Conservation (phyloP, 2,113 vertebrate species). For the Oceanites oceanicus region DNA sequence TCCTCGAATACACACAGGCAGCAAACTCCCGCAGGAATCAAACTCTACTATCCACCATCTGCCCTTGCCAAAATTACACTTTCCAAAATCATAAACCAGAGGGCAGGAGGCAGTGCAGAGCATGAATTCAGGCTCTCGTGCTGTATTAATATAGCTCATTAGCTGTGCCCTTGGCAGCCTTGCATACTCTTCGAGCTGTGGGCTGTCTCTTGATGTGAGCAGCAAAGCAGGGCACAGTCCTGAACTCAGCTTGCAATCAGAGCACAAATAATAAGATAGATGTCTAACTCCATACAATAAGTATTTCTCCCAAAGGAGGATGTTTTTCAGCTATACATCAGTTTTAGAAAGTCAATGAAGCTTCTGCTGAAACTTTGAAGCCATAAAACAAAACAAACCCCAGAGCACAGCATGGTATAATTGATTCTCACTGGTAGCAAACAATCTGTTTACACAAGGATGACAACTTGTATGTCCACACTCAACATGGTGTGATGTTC, state of each 20-base stretch:
- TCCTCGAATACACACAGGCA: neutral
- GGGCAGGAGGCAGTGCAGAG: neutral
- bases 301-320: neutral
- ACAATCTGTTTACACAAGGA: neutral
- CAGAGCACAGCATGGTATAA: neutral
- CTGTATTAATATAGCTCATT: neutral
- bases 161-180: neutral
- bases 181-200: fast-evolving
- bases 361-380: neutral
- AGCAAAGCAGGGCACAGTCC: neutral
- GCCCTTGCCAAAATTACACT: neutral
- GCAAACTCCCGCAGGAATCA: neutral
- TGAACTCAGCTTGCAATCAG: neutral
- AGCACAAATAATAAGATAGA: neutral
- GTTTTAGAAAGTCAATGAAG: neutral
- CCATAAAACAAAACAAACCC: neutral
- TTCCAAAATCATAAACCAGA: neutral
- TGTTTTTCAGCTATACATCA: neutral
- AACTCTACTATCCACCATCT: neutral
- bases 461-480: neutral
- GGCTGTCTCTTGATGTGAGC: neutral
- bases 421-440: neutral
- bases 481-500: neutral
- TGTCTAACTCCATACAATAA: neutral
- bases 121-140: neutral